Evolutionary conservation across 2,797 vertebrate species (phyloP).

Genomic region (Diglossa cyanea): DNA sequence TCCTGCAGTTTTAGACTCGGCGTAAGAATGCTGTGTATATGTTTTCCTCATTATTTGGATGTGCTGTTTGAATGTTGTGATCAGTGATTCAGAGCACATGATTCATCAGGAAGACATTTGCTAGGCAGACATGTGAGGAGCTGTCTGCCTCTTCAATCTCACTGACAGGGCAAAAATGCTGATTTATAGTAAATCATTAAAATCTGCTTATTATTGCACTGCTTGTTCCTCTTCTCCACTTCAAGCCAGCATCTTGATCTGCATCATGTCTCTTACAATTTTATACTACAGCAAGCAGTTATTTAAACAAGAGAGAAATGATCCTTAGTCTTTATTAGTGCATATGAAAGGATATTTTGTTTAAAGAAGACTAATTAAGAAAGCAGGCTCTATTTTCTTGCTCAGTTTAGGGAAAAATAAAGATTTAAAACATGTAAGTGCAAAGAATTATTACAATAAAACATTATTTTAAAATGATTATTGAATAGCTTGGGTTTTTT

Average conservation of each 20-base stretch:
- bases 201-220: conserved; percentile 98
- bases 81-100: conserved; percentile 93
- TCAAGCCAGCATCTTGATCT: conserved; percentile 81
- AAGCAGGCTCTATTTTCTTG: conserved; percentile 76
- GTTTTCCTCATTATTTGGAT: conserved; percentile 83
- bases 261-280: conserved; percentile 81
- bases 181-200: conserved; percentile 99
- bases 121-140: conserved; percentile 95
- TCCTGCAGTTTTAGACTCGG: conserved; percentile 70
- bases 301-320: conserved; percentile 80
- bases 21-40: conserved; percentile 75
- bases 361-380: conserved; percentile 84
- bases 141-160: conserved; percentile 97
- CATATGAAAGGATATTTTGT: conserved; percentile 79
- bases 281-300: conserved; percentile 83
- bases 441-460: conserved; percentile 71
- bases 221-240: conserved; percentile 87
- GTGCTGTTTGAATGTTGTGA: conserved; percentile 85
- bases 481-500: neutral
- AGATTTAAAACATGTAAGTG: conserved; percentile 69
- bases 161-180: conserved; percentile 94
- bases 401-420: conserved; percentile 69
- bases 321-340: conserved; percentile 82
- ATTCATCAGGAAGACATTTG: conserved; percentile 97
- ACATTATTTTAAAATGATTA: conserved; percentile 56